Base-by-base conservation (phyloP, 30 jellyfish, hydroid and myxozoan species). In the Rhopilema esculentum region DNA sequence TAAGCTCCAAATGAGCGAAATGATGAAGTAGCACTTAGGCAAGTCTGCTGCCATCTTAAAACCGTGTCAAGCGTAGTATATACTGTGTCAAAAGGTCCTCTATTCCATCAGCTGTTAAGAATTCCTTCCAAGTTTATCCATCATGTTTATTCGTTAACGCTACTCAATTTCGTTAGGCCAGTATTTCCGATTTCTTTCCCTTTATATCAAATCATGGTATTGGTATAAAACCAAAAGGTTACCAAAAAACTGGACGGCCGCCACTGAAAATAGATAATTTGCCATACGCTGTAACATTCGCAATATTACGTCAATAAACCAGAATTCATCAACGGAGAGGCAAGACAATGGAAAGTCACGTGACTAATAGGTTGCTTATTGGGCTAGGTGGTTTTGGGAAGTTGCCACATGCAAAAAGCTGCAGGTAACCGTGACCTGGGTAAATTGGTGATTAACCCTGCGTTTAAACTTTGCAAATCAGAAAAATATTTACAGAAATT, bases 261-360 rank as follows among this genome's bases (percentile, higher is more conserved):
- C 57, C 12, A 2, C 12, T 40, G 6, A 12, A 40, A 40, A 40
- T 2, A 12, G 57, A 40, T 40, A 40, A 40, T 40, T 40, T 84
- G 68, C 87, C 77, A 72, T 69, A 84, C 77, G 80, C 93, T 81
- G n/a, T 57, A 72, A 8, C 78, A 49, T 24, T 32, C 24, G 93
- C 74, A 84, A 84, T 84, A 84, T 84, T 84, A 84, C 93, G 87
- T 84, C 93, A 84, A 69, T 63, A 20, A 23, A 61, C 80, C 71
- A 84, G 93, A 84, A 84, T 84, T 78, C 87, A 83, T 70, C 48
- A 84, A 72, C 93, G 64, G 65, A 52, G 64, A 27, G 68, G 69
- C 64, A 72, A 72, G 62, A 71, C 87, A 84, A 71, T 84, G 29
- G 87, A 40, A 71, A 71, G 51, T 71, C 93, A 84, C 93, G 93